Evolutionary conservation across 2,888 invertebrate species (phyloP), one percentile per base, ranked within the genome.

Genomic region (Patella pellucida): DNA sequence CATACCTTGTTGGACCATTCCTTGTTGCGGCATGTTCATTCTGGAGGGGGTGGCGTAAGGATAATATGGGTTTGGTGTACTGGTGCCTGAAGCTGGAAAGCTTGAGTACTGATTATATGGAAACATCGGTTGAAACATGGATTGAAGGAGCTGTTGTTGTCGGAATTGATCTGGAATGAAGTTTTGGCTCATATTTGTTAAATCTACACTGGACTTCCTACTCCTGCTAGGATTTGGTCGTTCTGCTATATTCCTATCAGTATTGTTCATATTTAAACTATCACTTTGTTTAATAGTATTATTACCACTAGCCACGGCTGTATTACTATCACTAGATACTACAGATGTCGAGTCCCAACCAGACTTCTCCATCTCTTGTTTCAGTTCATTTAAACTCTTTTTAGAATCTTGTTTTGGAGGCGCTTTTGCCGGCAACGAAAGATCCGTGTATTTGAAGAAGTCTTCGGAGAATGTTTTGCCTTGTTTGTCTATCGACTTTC

Each of bases 161-260:
- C 76, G 74, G n/a, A 80, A 27, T 51, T 80, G 51, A n/a, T 81
- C 81, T 68, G 81, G 75, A 41, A 79, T 74, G 67, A 76, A 78
- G 68, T 51, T 75, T 41, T 80, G 79, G 16, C 79, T 79, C 56
- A 62, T 72, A 11, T 76, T 76, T 31, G 81, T 76, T 56, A 82
- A 27, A 73, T 84, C 84, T 11, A 78, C 73, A 71, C 82, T 84
- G 50, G 82, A 82, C 68, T 82, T 82, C 23, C 81, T 75, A 72
- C 84, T 82, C 23, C 81, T 75, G 71, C 84, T 82, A 41, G 5
- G 41, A 41, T 9, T 9, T 41, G 7, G 41, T 41, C 41, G 41
- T 41, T 41, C 41, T 41, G 41, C 9, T 41, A 41, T 41, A 41
- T 41, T 41, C 41, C 41, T 41, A 41, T 41, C 41, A 41, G 9